Evolutionary conservation across 37 sponge, comb jelly and placozoan species (phyloP), one percentile per base, ranked within the genome.

Genomic region (Spongilla lacustris): DNA sequence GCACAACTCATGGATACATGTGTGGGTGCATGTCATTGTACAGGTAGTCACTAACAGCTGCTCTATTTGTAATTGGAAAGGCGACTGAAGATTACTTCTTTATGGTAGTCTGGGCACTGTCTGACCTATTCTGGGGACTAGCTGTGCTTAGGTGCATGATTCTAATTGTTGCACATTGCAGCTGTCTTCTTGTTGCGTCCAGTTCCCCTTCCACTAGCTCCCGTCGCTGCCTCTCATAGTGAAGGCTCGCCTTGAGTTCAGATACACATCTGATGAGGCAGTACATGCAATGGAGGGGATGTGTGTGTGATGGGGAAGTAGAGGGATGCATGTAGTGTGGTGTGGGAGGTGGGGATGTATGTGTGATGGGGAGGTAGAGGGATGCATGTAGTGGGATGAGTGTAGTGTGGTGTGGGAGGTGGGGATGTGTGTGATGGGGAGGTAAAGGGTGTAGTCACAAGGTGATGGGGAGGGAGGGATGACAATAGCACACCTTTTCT

Each of bases 181-280:
- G 74, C 28, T 90, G 50, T 29, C 73, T 58, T 32, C 91, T 84
- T 66, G 83, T 27, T 74, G 66, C 67, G 76, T 94, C 94, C 32
- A 82, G 70, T n/a, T 90, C 89, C 46, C 36, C 74, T 67, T 94
- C 94, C 19, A 90, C 69, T 32, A 34, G 71, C 68, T 91, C 91
- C 66, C 91, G 74, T 69, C 92, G 79, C 75, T 83, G 82, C 36
- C 88, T 84, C 83, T 94, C 94, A 34, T 36, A 66, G 46, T 81
- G 84, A 71, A 90, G 50, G 36, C 85, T 66, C 6, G 33, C 46
- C 77, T 83, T 58, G 24, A 90, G 58, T 21, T 67, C 70, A 66
- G 48, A 68, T 25, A 93, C 79, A 36, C 29, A 30, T 38, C 92
- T 92, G 34, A 29, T 23, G 13, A 77, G 27, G 26, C 0, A 49